Evolutionary conservation across 2,797 vertebrate species (phyloP).

Genomic region (Argyrosomus regius): DNA sequence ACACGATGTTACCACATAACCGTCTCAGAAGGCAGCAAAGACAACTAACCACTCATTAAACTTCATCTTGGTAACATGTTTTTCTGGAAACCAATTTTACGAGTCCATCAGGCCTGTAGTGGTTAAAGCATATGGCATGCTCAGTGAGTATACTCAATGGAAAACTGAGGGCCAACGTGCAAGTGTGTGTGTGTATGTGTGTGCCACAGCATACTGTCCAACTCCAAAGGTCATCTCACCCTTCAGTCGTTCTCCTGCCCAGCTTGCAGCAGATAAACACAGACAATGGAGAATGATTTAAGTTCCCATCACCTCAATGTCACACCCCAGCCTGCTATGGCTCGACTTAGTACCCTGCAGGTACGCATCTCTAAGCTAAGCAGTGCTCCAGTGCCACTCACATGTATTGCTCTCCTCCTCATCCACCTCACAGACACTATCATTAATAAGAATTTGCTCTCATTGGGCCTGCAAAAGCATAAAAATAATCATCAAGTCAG

Average conservation of each 20-base stretch:
- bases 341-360: slow-evolving; percentile 3
- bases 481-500: slow-evolving; percentile 44
- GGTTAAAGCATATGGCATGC: slow-evolving; percentile 14
- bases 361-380: slow-evolving; percentile 22
- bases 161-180: slow-evolving; percentile 8
- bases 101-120: slow-evolving; percentile 14
- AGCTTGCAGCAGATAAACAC: slow-evolving; percentile 42
- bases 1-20: not conserved
- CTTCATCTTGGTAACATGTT: slow-evolving; percentile 31
- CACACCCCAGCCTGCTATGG: slow-evolving; percentile 33
- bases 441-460: slow-evolving; percentile 33
- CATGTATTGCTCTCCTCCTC: slow-evolving; percentile 8
- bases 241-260: slow-evolving; percentile 25
- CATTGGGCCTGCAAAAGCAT: slow-evolving; percentile 24
- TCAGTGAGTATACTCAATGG: slow-evolving; percentile 7
- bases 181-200: slow-evolving; percentile 7
- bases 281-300: slow-evolving; percentile 54
- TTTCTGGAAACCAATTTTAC: slow-evolving; percentile 21
- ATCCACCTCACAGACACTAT: not conserved
- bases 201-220: slow-evolving; percentile 3
- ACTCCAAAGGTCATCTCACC: slow-evolving; percentile 36
- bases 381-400: slow-evolving; percentile 19
- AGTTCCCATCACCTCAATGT: slow-evolving; percentile 59
- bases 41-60: slow-evolving; percentile 32
- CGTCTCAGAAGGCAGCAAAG: slow-evolving; percentile 17